Conservation (phyloP, 1,140 invertebrate species). For the Globodera rostochiensis region DNA sequence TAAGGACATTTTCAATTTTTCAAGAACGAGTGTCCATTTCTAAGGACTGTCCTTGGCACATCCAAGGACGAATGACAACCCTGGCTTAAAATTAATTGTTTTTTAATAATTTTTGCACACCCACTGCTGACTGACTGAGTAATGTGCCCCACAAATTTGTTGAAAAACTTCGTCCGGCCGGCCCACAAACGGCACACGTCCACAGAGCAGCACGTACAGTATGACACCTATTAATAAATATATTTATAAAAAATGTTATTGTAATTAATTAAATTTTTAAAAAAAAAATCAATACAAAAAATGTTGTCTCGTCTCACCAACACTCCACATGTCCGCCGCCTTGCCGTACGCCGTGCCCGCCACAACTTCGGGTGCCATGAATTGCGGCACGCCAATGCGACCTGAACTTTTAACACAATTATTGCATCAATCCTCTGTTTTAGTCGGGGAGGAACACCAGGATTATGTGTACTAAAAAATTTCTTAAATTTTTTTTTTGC, state of each 20-base stretch:
- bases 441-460: too few relatives aligned
- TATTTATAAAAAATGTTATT: neutral
- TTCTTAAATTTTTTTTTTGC: too few relatives aligned
- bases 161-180: conserved; percentile 87
- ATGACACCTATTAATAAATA: conserved; percentile 74
- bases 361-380: conserved; percentile 95
- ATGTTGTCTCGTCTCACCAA: conserved; percentile 67
- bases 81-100: too few relatives aligned
- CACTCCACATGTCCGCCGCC: conserved; percentile 79
- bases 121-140: conserved; percentile 65
- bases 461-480: too few relatives aligned
- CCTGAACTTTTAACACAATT: conserved; percentile 20
- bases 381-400: conserved; percentile 85
- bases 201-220: conserved; percentile 87
- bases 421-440: too few relatives aligned
- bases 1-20: too few relatives aligned
- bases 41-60: too few relatives aligned
- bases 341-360: conserved; percentile 88
- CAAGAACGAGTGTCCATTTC: too few relatives aligned
- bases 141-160: conserved; percentile 81
- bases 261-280: neutral
- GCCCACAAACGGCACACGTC: conserved; percentile 89
- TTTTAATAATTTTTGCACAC: too few relatives aligned
- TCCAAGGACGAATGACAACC: too few relatives aligned
- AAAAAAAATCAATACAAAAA: neutral